Evolutionary conservation across 2,888 invertebrate genomes (phyloP), one percentile per base, ranked within the genome.

Genomic region (Hetaerina titia): DNA sequence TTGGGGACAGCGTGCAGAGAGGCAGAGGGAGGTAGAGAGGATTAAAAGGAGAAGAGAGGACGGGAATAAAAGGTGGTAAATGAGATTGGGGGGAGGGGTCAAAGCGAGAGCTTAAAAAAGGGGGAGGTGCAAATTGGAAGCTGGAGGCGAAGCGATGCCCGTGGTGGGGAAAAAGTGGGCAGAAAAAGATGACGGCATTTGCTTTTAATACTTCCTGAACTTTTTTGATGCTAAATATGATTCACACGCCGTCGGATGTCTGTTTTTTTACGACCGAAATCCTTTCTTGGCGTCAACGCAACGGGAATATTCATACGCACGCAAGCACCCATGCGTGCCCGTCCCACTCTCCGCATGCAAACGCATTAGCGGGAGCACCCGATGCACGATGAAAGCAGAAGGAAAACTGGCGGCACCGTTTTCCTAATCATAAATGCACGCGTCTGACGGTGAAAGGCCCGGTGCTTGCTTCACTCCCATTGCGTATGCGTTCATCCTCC

Each of bases 291-390:
- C 31, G 81, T 31, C 31, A 81, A 31, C 81, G 13, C 31, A 31
- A 8, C 81, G 31, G 81, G 81, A 81, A 81, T 81, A 81, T 81
- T 81, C 81, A 81, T 81, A 81, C 81, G 81, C 81, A 81, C 81
- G 31, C 81, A 31, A 31, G 81, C 81, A 31, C 31, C 81, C 81
- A n/a, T n/a, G 25, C 74, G 31, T 81, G 8, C 45, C 45, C 45
- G 1, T 4, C 45, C 69, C n/a, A 5, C 81, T 13, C 25, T 1
- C 31, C 8, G 11, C 8, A 15, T 11, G 15, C 19, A 31, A 81
- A 9, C 81, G 81, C 81, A 81, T 81, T 31, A 31, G 81, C 81
- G 81, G 25, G 31, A n/a, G 81, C 81, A 22, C 81, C 81, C 31
- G 31, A 13, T 81, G 81, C 81, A 81, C 31, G 81, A 25, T 13